Base-by-base conservation (phyloP, 1,140 invertebrate genomes). In the Heliconius himera region DNA sequence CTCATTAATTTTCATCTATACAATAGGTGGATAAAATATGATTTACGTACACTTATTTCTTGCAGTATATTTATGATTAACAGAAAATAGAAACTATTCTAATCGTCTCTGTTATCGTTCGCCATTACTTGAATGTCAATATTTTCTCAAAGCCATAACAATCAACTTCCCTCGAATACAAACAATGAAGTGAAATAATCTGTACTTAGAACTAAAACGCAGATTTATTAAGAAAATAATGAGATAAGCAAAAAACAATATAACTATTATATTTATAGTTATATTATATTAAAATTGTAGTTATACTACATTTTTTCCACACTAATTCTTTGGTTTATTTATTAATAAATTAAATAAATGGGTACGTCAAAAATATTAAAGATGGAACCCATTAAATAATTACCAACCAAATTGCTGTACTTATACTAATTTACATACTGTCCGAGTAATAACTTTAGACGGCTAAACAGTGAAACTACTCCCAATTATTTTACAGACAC, bases 121-220 rank as follows among this genome's bases (percentile, higher is more conserved):
- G 11, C 8, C 26, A 66, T 66, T 66, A 66, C 60, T 13, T 66
- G 60, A 66, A 66, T 66, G 60, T 66, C 60, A 26, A 66, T 66
- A 66, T 66, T 66, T 66, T 66, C 26, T 13, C 13, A 66, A 29
- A 29, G 54, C 54, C 60, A 66, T 66, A 66, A 66, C 60, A 66
- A 26, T 66, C 60, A 66, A 66, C 60, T 66, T 66, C 60, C 60
- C 60, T 66, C 29, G 60, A 66, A 66, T 29, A 29, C 60, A 66
- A 66, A 66, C 60, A 66, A 66, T 66, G 60, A 66, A 2, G 60
- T 16, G 18, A 66, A 66, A 66, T 66, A 66, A 66, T 66, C 22
- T 26, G 60, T n/a, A 3, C 22, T 66, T 66, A 29, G 60, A 26
- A 66, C 60, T 29, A 66, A 29, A 66, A 66, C 26, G 60, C 60